phyloP scores from a whole-genome alignment of 2,888 invertebrate species.

The Clunio marinus region DNA sequence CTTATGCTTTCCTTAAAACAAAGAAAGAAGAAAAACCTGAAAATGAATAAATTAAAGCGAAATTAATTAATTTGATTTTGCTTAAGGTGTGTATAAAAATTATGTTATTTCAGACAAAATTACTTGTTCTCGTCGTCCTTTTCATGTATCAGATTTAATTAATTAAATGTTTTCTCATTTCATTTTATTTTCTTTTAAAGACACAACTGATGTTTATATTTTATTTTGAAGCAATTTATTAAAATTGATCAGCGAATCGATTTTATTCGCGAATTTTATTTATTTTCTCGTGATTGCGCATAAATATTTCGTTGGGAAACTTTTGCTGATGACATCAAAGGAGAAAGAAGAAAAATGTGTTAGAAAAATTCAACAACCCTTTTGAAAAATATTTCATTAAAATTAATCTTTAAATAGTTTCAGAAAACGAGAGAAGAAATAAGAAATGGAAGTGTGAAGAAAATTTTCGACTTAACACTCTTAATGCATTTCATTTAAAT shows the following conservation, averaged over 20 bases:
- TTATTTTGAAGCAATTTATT: neutral
- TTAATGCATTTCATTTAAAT: conserved; percentile 18
- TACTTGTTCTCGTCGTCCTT: conserved; percentile 14
- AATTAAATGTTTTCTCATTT: conserved; percentile 9
- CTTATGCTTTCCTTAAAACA: neutral
- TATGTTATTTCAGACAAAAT: conserved; percentile 35
- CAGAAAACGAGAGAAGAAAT: no score
- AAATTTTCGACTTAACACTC: neutral
- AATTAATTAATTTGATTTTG: conserved; percentile 18
- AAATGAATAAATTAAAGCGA: conserved; percentile 7
- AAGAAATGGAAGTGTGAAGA: conserved; percentile 5
- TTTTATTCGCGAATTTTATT: no score
- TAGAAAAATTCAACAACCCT: no score
- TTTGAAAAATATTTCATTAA: no score
- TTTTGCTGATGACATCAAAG: no score
- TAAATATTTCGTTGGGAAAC: no score
- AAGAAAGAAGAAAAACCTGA: neutral
- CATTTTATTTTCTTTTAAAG: conserved; percentile 9
- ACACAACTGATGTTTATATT: conserved; percentile 3
- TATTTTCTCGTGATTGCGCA: no score
- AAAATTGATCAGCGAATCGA: neutral
- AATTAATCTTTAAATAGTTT: no score
- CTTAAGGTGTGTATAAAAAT: conserved; percentile 34
- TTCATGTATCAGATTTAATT: conserved; percentile 16
- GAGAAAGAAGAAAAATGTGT: no score